Evolutionary conservation across 37 sponge, comb jelly and placozoan species (phyloP).

Genomic region (Diacarnus erythraeanus): DNA sequence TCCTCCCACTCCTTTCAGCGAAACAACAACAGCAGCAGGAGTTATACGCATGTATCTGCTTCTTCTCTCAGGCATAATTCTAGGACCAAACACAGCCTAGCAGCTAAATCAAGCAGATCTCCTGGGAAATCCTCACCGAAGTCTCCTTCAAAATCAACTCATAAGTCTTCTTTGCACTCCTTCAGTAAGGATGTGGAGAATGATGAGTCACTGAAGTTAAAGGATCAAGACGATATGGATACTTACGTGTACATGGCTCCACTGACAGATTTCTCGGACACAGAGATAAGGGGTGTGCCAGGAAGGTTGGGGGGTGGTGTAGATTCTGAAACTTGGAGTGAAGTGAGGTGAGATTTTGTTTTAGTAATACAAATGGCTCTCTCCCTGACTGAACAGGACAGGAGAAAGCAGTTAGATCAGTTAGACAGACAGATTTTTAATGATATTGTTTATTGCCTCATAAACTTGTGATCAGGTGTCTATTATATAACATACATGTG

Average conservation of each 20-base stretch:
- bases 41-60: neutral
- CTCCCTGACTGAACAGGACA: neutral
- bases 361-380: neutral
- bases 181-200: slow-evolving; percentile 3
- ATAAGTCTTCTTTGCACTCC: neutral
- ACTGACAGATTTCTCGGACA: slow-evolving; percentile 13
- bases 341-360: slow-evolving; percentile 9
- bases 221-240: slow-evolving; percentile 38
- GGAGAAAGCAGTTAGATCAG: too few species aligned
- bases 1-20: neutral
- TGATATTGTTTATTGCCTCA: too few species aligned
- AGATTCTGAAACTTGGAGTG: neutral
- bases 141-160: neutral
- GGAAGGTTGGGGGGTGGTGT: neutral
- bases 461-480: too few species aligned
- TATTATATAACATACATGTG: too few species aligned
- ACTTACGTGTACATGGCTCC: slow-evolving; percentile 73
- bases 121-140: neutral
- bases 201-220: neutral
- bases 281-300: neutral
- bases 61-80: neutral
- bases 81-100: neutral
- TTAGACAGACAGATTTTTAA: too few species aligned
- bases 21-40: neutral
- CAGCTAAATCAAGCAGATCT: neutral